Base-by-base conservation (phyloP, 2,888 invertebrate genomes). In the Ophioninae sp. region DNA sequence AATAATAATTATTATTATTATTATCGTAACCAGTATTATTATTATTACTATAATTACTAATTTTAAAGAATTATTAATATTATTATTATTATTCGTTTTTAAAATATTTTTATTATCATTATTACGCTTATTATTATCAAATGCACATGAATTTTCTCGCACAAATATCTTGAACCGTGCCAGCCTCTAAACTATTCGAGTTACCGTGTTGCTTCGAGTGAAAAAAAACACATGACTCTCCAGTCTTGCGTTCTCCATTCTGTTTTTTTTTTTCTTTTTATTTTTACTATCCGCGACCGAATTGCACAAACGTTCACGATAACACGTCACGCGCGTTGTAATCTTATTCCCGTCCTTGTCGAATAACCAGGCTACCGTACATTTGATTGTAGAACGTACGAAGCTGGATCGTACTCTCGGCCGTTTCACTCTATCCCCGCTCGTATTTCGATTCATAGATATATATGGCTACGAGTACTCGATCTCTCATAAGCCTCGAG, bases 281-380 rank as follows among this genome's bases (percentile, higher is more conserved):
- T 68, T 83, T 76, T 85, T 88, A 88, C 89, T 88, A 88, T 88
- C 86, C 86, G 85, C 79, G 73, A 65, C 83, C 69, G 83, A 81
- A 85, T 88, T 88, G 86, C 86, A 83, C 85, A 85, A 88, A 79
- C 76, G 77, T 67, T 72, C 41, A 67, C 77, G 78, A 83, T 85
- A 85, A 86, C 84, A 82, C 87, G 85, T 50, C 50, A 87, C 84
- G 83, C 65, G 80, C 78, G 78, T 85, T 89, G 85, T 87, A 86
- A 84, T 87, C 82, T 88, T 77, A 85, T 50, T 17, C 50, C 83
- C 85, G 89, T 86, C 88, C 88, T 88, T 88, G 88, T 79, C 83
- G 81, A 76, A 86, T 85, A 84, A 79, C 74, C 73, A 44, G 56
- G 64, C 67, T 75, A 39, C n/a, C 23, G 65, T 67, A 76, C 65